phyloP scores from a whole-genome alignment of 2,888 invertebrate genomes.

The Druceiella hillmani region DNA sequence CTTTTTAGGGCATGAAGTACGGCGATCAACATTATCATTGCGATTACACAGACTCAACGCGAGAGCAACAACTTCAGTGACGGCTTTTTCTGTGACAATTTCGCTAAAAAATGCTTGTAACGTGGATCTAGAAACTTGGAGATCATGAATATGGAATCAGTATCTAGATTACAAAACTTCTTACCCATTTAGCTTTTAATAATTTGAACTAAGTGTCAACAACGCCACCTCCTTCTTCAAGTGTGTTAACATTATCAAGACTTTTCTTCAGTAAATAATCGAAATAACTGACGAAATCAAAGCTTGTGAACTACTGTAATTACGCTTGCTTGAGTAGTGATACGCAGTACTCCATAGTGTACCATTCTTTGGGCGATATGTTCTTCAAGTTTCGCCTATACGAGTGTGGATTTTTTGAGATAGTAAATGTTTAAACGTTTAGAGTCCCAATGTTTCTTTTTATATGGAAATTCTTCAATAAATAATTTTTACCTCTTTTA shows the following conservation, averaged over 20 bases:
- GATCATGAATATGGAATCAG: slow-evolving; percentile 4
- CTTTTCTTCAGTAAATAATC: slow-evolving; percentile 2
- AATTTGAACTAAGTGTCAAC: background rate
- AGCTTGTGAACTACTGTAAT: slow-evolving; percentile 1
- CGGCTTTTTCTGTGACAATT: slow-evolving; percentile 2
- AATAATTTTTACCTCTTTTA: too few species aligned
- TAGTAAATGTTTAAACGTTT: too few species aligned
- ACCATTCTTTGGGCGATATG: slow-evolving; percentile 1
- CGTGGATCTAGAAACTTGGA: slow-evolving; percentile 2
- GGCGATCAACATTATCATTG: too few species aligned
- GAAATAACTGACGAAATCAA: slow-evolving; percentile 2
- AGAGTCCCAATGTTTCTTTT: too few species aligned
- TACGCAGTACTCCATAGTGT: slow-evolving; percentile 5
- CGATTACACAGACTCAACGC: too few species aligned
- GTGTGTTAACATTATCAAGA: too few species aligned
- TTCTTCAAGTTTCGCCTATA: too few species aligned
- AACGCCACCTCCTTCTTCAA: background rate
- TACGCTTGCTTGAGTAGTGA: slow-evolving; percentile 2
- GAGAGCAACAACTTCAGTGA: too few species aligned
- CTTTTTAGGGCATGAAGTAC: too few species aligned
- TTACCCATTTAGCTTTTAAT: background rate
- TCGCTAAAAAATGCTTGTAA: slow-evolving; percentile 5
- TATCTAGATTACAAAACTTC: background rate
- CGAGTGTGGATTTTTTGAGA: too few species aligned
- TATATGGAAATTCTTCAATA: too few species aligned